Base-by-base conservation (phyloP, 2,113 vertebrate genomes). In the Gobius niger region DNA sequence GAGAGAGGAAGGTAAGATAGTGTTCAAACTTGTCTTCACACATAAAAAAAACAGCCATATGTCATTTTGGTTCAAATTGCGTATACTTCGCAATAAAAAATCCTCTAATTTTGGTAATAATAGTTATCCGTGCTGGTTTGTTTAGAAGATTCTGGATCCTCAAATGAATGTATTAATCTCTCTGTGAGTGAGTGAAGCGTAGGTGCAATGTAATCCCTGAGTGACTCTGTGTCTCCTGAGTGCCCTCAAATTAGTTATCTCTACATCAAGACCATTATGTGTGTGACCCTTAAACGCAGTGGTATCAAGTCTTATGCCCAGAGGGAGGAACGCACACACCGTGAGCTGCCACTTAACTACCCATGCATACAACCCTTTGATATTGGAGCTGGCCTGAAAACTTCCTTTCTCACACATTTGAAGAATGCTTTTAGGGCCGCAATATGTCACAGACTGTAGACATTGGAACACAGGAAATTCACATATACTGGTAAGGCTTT, bases 381-480 rank as follows among this genome's bases (percentile, higher is more conserved):
- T 77, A 85, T 81, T 4, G 56, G 83, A 83, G 68, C 76, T 67
- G 57, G 16, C 42, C 52, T 41, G 59, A 79, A 73, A 70, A 70
- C 62, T 76, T 82, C 72, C 76, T 67, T 49, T 67, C 60, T 80
- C 67, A 61, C 64, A 47, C 57, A 57, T 71, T 34, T 19, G 42
- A n/a, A 60, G 40, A 60, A 60, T 60, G 57, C 57, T 44, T 60
- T 60, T 60, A 60, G 40, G 40, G 7, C 34, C 9, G 2, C 57
- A 10, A 59, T 34, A 93, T 93, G 94, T 95, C 82, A 88, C 78
- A 47, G 11, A 60, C 42, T 15, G 16, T n/a, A 24, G 40, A 4
- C 7, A 59, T 47, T 40, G 14, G 24, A 61, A 53, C 60, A 52
- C 15, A 72, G 24, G 15, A n/a, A 57, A 41, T 19, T 11, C 12